A percentile compares a stretch with the other conserved stretches of the same genome.
Evolutionary conservation across 2,888 invertebrate genomes (phyloP).

Genomic region (Galerucella pusilla): DNA sequence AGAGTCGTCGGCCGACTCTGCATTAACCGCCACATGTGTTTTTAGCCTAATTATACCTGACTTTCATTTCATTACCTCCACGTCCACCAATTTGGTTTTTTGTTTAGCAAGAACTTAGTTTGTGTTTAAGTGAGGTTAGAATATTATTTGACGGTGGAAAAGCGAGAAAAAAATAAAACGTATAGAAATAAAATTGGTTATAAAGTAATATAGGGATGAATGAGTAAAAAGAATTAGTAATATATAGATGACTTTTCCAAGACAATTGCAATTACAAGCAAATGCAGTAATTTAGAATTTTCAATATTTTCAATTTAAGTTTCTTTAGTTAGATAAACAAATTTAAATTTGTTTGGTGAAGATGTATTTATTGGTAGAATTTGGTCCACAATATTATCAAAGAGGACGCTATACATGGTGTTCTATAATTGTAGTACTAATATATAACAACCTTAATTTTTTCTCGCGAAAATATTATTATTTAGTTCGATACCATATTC

Average conservation of each 20-base stretch:
- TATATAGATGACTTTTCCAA: no score
- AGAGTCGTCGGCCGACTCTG: no score
- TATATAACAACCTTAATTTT: slow-evolving; percentile 6
- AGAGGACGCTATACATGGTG: slow-evolving; percentile 16
- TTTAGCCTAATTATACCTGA: background rate
- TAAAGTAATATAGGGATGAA: no score
- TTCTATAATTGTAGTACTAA: background rate
- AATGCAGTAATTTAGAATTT: no score
- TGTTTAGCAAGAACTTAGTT: background rate
- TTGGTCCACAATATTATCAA: slow-evolving; percentile 6
- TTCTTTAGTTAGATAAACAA: background rate
- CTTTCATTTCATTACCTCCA: background rate
- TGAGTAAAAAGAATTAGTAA: no score
- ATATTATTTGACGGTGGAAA: no score
- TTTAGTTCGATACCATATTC: slow-evolving; percentile 6
- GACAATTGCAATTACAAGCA: no score
- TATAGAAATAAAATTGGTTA: no score
- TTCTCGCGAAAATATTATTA: slow-evolving; percentile 3
- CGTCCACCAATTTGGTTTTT: background rate
- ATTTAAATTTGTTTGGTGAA: background rate
- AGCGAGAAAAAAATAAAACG: no score
- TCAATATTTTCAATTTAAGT: background rate
- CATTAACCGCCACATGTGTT: no score
- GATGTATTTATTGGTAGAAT: slow-evolving; percentile 1
- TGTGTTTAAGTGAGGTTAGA: background rate